Base-by-base conservation (phyloP, 2,888 invertebrate genomes). In the Rhagonycha lutea region DNA sequence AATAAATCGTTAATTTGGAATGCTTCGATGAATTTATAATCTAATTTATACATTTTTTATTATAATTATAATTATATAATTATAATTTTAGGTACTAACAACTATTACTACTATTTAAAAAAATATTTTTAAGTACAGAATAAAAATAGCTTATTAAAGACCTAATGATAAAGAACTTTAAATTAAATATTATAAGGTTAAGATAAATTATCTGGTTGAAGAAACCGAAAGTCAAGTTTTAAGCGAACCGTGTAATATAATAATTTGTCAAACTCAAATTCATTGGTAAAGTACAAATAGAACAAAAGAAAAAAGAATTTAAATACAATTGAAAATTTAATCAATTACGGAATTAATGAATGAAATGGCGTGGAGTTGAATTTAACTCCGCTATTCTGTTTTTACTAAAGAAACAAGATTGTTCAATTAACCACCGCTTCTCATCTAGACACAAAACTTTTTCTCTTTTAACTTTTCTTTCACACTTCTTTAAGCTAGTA, bases 351-450 rank as follows among this genome's bases (percentile, higher is more conserved):
- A 80, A 77, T 83, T 82, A 83, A 83, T 83, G 82, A 83, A 81
- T 78, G 81, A 82, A 82, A 83, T 83, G 79, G 83, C 77, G 79
- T 78, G 78, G 79, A 82, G 81, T 78, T 73, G 80, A 79, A 80
- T 82, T 83, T 82, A 83, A 83, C 63, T 82, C 81, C 81, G 79
- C 81, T 72, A 78, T 79, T 77, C 80, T 78, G 81, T 81, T 81
- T 82, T 79, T 78, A 77, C 73, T 73, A 75, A 78, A 80, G 80
- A 80, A 83, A 82, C 82, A 82, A 84, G 84, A 84, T 84, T 84
- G 85, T 84, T 85, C 85, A 85, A 85, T 85, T 85, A 85, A 84
- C 81, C 81, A 80, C 80, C 80, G 81, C 82, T 78, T 80, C 82
- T 81, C 81, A 82, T 79, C 81, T 81, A 82, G 81, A 82, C 82